Conservation (phyloP, 1,140 invertebrate species). For the Drosophila saltans region DNA sequence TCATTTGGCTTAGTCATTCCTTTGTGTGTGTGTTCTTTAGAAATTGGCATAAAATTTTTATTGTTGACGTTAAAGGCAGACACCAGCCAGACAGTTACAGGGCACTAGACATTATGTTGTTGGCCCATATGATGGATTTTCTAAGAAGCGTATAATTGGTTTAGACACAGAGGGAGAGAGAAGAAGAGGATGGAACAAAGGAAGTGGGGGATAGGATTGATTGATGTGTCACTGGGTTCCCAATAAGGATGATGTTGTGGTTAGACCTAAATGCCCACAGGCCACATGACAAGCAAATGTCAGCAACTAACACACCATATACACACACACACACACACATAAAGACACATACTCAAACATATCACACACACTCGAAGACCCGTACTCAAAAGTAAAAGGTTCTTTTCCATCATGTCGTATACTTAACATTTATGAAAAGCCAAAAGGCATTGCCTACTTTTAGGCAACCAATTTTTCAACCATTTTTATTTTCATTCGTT, state of each 20-base stretch:
- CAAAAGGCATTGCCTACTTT: conserved; percentile 26
- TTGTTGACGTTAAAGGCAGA: conserved; percentile 43
- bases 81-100: conserved; percentile 28
- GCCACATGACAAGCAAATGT: conserved; percentile 47
- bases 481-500: conserved; percentile 27
- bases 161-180: conserved; percentile 14
- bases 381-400: background rate
- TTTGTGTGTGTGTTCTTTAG: conserved; percentile 3
- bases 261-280: conserved; percentile 40
- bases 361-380: conserved; percentile 7
- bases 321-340: conserved; percentile 4
- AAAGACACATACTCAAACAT: background rate
- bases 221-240: conserved; percentile 28
- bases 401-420: background rate
- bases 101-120: conserved; percentile 4
- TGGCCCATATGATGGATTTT: conserved; percentile 50
- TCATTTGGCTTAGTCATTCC: conserved; percentile 4
- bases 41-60: conserved; percentile 67
- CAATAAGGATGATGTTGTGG: conserved; percentile 13
- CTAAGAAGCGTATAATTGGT: conserved; percentile 46
- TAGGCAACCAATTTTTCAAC: background rate
- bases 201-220: conserved; percentile 7
- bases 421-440: conserved; percentile 40
- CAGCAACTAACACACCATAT: conserved; percentile 26
- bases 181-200: background rate